Conservation (phyloP, 2,797 vertebrate genomes). For the Neomorphus geoffroyi region DNA sequence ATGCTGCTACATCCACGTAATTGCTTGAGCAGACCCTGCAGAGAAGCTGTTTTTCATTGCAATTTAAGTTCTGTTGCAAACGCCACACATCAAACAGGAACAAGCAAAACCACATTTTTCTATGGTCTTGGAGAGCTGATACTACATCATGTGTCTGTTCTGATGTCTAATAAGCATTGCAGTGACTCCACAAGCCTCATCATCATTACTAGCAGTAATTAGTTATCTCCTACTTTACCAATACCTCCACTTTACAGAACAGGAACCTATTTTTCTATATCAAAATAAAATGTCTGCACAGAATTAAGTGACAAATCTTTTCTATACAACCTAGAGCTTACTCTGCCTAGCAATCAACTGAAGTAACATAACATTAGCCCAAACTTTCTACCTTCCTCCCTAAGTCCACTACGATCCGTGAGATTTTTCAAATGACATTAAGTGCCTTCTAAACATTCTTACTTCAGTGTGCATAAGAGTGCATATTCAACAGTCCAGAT, state of each 20-base stretch:
- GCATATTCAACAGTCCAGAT: not conserved
- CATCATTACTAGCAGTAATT: fast-evolving
- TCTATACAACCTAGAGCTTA: not conserved
- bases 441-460: not conserved
- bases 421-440: not conserved
- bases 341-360: not conserved
- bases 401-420: not conserved
- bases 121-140: not conserved
- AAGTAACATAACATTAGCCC: not conserved
- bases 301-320: not conserved
- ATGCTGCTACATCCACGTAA: no score
- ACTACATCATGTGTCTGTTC: not conserved
- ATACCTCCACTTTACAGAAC: not conserved
- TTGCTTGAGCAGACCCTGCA: not conserved
- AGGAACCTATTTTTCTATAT: not conserved
- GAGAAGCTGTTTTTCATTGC: not conserved
- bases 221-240: not conserved
- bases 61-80: not conserved
- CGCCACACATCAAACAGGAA: not conserved
- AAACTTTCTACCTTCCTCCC: not conserved
- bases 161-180: not conserved
- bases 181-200: not conserved
- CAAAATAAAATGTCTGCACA: not conserved
- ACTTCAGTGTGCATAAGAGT: not conserved
- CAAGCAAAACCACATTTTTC: not conserved